These are phyloP conservation scores for Emydura subglobosa DNA, from an alignment of 2,113 vertebrate genomes.

Conservation along the genomic window DNA sequence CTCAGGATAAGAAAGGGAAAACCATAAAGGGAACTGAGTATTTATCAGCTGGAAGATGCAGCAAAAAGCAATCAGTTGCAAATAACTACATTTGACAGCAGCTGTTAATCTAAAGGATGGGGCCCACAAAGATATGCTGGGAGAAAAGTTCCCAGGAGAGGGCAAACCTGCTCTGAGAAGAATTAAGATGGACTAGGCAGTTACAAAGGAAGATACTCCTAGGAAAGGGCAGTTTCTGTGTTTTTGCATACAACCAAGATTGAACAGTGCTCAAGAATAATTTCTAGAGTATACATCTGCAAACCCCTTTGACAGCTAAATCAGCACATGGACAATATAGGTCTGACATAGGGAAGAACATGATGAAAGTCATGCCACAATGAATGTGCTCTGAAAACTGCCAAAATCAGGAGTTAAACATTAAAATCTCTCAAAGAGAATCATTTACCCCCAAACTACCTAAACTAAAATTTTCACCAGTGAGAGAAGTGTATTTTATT, in stretches of 20 bases:
- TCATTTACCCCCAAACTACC: no score
- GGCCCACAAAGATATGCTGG: neutral
- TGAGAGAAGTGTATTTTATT: no score
- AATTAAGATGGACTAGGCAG: neutral
- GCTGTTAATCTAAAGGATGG: neutral
- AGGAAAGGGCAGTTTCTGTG: neutral
- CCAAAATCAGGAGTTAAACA: no score
- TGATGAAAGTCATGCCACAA: no score
- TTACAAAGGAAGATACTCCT: neutral
- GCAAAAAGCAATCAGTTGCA: neutral
- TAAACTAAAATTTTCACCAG: no score
- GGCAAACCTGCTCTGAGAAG: neutral
- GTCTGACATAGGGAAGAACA: no score
- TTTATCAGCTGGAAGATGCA: neutral
- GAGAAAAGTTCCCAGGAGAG: neutral
- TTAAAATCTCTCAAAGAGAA: no score
- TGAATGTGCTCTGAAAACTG: no score
- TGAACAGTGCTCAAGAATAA: neutral
- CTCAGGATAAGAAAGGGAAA: neutral
- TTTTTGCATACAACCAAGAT: neutral
- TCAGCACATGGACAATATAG: no score
- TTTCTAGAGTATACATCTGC: neutral
- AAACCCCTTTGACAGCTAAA: no score
- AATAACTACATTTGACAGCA: neutral
- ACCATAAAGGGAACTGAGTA: neutral